A percentile compares a stretch with the other conserved stretches of the same genome.
Conservation (phyloP, 2,797 vertebrate species). For the Philypnodon macrostomus region DNA sequence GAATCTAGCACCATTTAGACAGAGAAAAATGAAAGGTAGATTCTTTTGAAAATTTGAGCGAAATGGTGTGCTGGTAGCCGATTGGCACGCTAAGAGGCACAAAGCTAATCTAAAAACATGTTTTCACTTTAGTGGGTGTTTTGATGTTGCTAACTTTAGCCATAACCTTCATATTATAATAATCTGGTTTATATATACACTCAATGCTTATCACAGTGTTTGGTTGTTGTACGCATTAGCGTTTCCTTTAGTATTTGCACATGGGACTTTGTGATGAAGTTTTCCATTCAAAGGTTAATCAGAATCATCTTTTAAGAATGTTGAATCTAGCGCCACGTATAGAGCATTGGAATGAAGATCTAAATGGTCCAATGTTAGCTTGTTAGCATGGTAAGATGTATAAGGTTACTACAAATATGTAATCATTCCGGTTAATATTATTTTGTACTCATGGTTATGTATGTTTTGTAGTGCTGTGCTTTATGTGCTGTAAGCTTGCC, state of each 20-base stretch:
- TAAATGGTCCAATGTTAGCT: too few relatives aligned
- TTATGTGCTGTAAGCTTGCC: too few relatives aligned
- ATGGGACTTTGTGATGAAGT: background rate
- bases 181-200: background rate
- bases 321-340: background rate
- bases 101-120: constrained; percentile 33
- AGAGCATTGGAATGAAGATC: too few relatives aligned
- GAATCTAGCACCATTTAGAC: constrained; percentile 46
- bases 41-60: constrained; percentile 49
- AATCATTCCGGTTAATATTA: too few relatives aligned
- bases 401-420: background rate
- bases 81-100: constrained; percentile 46
- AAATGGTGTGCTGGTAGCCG: constrained; percentile 31
- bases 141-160: constrained; percentile 19
- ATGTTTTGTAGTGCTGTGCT: too few relatives aligned
- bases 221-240: constrained; percentile 8
- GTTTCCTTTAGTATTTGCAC: background rate
- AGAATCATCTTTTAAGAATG: background rate
- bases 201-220: background rate
- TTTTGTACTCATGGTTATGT: too few relatives aligned
- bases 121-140: constrained; percentile 37
- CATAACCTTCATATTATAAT: background rate
- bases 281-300: constrained; percentile 2
- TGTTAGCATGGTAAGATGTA: too few relatives aligned
- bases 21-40: constrained; percentile 34